Conservation (phyloP, 1,140 invertebrate genomes). For the Elymnias hypermnestra region DNA sequence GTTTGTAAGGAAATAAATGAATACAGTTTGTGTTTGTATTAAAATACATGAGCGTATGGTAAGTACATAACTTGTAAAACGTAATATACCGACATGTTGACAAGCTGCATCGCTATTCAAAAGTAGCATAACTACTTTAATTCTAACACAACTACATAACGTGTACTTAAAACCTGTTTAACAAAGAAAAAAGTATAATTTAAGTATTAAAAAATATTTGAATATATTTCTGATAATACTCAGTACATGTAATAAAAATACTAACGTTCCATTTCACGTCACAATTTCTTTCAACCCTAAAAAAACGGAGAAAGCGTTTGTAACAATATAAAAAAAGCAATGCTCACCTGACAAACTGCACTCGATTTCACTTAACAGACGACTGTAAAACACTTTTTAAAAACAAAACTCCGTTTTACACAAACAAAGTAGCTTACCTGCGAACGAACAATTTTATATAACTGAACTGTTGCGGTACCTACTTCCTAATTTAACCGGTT, state of each 20-base stretch:
- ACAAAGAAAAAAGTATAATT: not conserved
- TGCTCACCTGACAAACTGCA: constrained; percentile 37
- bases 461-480: constrained; percentile 39
- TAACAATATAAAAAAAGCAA: constrained; percentile 19
- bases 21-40: no score
- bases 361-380: constrained; percentile 46
- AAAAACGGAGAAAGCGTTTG: constrained; percentile 35
- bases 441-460: constrained; percentile 57
- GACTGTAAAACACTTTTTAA: constrained; percentile 33
- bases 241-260: constrained; percentile 10
- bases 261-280: constrained; percentile 16
- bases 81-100: not conserved
- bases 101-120: not conserved
- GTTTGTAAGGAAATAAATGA: no score
- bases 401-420: constrained; percentile 37
- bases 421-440: constrained; percentile 39
- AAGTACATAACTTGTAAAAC: no score
- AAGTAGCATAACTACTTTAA: not conserved
- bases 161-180: constrained; percentile 1
- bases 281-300: constrained; percentile 28
- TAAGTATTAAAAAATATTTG: not conserved
- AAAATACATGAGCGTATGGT: no score
- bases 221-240: not conserved
- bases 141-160: not conserved
- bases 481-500: constrained; percentile 42